phyloP scores from a whole-genome alignment of 2,888 invertebrate species.

The Cantharis rufa region DNA sequence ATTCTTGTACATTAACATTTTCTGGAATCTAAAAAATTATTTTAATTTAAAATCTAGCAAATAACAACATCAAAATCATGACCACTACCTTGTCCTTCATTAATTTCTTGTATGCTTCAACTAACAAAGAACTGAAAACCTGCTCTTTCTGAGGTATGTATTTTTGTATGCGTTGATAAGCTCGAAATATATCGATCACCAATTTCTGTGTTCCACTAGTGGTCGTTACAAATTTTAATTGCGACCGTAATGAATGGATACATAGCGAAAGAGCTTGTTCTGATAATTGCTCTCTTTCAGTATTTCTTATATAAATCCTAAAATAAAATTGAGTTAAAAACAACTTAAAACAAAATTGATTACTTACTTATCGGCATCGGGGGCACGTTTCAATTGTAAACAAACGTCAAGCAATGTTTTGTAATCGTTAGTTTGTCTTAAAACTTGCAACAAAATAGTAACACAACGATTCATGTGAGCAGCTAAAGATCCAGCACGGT shows the following conservation, averaged over 20 bases:
- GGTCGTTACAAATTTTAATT: constrained; percentile 58
- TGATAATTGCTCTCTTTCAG: constrained; percentile 79
- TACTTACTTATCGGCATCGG: constrained; percentile 82
- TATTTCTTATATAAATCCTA: constrained; percentile 82
- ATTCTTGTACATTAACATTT: constrained; percentile 66
- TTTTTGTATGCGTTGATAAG: constrained; percentile 72
- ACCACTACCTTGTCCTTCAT: constrained; percentile 60
- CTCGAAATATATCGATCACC: constrained; percentile 66
- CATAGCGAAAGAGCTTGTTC: constrained; percentile 78
- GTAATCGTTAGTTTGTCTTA: constrained; percentile 79
- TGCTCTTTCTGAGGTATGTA: constrained; percentile 63
- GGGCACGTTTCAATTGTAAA: constrained; percentile 75
- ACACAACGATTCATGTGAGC: constrained; percentile 89
- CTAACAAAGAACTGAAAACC: constrained; percentile 66
- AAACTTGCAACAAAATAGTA: constrained; percentile 77
- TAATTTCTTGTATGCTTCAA: constrained; percentile 72
- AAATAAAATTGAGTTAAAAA: constrained; percentile 33
- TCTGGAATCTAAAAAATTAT: constrained; percentile 56
- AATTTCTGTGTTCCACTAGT: constrained; percentile 54
- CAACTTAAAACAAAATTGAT: constrained; percentile 6
- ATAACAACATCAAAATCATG: not conserved
- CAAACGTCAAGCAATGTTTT: constrained; percentile 79
- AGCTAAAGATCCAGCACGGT: constrained; percentile 88
- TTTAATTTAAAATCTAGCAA: not conserved
- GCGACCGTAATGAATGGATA: constrained; percentile 69